phyloP scores from a whole-genome alignment of 2,888 invertebrate genomes.

The Apodemia hepburni region DNA sequence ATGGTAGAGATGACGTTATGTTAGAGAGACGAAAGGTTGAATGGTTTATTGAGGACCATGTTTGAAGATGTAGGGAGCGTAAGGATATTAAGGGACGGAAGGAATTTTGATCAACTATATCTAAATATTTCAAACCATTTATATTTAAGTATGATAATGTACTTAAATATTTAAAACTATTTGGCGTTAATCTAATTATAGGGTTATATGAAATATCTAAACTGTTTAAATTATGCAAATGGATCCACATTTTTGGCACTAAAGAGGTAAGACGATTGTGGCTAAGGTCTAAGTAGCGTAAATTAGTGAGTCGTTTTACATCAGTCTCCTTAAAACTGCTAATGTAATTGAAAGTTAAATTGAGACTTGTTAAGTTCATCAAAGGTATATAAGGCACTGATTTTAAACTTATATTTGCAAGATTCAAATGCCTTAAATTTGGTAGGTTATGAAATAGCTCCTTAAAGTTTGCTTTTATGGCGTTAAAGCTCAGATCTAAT shows the following conservation, averaged over 20 bases:
- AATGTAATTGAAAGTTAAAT: conserved; percentile 89
- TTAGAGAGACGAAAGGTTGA: conserved; percentile 84
- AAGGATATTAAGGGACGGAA: conserved; percentile 86
- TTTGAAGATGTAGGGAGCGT: conserved; percentile 85
- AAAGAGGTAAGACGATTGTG: conserved; percentile 88
- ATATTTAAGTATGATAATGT: conserved; percentile 88
- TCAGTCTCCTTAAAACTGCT: conserved; percentile 85
- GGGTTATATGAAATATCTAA: conserved; percentile 92
- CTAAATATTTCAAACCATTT: conserved; percentile 85
- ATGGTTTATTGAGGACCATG: conserved; percentile 88
- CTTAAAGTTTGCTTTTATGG: conserved; percentile 91
- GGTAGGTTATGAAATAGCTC: conserved; percentile 93
- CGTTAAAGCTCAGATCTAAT: conserved; percentile 90
- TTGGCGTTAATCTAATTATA: conserved; percentile 85
- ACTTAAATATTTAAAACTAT: conserved; percentile 85
- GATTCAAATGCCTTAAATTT: conserved; percentile 87
- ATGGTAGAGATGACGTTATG: conserved; percentile 85
- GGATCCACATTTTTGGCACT: conserved; percentile 87
- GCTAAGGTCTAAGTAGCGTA: conserved; percentile 87
- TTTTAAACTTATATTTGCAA: conserved; percentile 88
- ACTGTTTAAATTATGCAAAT: conserved; percentile 85
- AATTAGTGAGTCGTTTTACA: conserved; percentile 84
- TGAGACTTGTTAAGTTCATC: conserved; percentile 88
- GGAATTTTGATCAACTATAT: conserved; percentile 87
- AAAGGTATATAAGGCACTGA: conserved; percentile 88